Conservation (phyloP, 2,888 invertebrate species). For the Tuta absoluta region DNA sequence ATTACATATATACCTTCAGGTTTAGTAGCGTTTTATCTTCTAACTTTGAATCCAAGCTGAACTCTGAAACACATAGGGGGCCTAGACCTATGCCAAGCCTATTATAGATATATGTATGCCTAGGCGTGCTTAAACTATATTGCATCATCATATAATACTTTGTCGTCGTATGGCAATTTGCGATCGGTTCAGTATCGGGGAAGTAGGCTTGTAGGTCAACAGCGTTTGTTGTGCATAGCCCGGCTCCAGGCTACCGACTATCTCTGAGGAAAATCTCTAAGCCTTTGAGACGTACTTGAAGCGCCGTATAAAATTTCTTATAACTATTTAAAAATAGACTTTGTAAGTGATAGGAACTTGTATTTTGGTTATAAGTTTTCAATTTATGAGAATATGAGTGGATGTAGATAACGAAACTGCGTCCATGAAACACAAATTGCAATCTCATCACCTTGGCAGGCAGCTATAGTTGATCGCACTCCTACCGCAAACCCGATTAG, state of each 20-base stretch:
- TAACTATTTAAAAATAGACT: neutral
- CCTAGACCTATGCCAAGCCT: no score
- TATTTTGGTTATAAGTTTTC: no score
- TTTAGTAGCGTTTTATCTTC: neutral
- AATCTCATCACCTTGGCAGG: no score
- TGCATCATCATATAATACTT: no score
- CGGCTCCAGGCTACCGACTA: constrained; percentile 1
- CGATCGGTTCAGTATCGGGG: constrained; percentile 15
- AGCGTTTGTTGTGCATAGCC: constrained; percentile 4
- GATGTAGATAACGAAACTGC: no score
- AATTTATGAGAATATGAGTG: no score
- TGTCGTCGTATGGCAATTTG: constrained; percentile 9
- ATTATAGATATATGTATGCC: no score
- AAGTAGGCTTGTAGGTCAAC: constrained; percentile 31
- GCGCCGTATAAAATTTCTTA: neutral
- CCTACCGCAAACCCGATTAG: no score
- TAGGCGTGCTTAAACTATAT: neutral
- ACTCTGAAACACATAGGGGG: neutral
- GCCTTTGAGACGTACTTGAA: constrained; percentile 10
- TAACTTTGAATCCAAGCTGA: neutral
- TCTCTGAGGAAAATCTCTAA: constrained; percentile 23
- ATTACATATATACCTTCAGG: no score
- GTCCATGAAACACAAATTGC: no score
- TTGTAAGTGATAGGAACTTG: neutral
- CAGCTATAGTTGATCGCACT: no score